phyloP scores from a whole-genome alignment of 2,888 invertebrate species.

The Drosophila quasianomalipes region DNA sequence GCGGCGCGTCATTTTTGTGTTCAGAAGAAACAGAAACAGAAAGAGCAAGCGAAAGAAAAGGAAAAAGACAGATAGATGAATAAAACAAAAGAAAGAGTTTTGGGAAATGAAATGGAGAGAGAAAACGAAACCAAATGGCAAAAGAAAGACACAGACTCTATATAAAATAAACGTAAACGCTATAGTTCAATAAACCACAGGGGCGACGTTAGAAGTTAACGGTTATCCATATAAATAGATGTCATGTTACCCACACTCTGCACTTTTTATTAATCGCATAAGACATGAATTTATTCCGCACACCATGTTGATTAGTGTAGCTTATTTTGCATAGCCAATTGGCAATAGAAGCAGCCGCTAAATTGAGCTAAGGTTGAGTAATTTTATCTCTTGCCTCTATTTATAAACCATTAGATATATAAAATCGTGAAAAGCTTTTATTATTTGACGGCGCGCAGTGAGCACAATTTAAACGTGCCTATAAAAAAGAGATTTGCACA shows the following conservation, averaged over 20 bases:
- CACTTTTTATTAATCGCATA: conserved; percentile 1
- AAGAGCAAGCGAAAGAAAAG: neutral
- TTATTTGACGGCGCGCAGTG: conserved; percentile 38
- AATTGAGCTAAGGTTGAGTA: conserved; percentile 56
- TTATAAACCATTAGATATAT: conserved; percentile 46
- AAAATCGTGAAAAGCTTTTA: conserved; percentile 37
- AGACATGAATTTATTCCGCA: conserved; percentile 13
- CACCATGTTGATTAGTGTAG: conserved; percentile 29
- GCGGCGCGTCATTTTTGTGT: conserved; percentile 72
- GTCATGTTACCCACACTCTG: conserved; percentile 2
- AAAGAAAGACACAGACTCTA: conserved; percentile 28
- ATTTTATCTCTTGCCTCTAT: conserved; percentile 43
- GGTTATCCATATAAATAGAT: conserved; percentile 4
- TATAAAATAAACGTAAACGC: conserved; percentile 11
- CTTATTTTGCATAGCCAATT: conserved; percentile 53
- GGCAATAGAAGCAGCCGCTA: conserved; percentile 44
- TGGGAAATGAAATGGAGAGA: neutral
- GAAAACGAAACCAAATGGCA: conserved; percentile 32
- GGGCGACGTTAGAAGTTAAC: conserved; percentile 29
- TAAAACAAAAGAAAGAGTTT: conserved; percentile 38
- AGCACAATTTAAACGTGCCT: conserved; percentile 61
- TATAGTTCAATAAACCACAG: conserved; percentile 53
- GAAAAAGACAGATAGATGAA: neutral
- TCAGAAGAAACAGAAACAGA: conserved; percentile 34
- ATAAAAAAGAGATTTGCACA: conserved; percentile 77